A percentile compares a stretch with the other conserved stretches of the same genome.
These are phyloP conservation scores for Pseudomyrmex concolor DNA, from an alignment of 1,140 invertebrate species.

Conservation along the genomic window DNA sequence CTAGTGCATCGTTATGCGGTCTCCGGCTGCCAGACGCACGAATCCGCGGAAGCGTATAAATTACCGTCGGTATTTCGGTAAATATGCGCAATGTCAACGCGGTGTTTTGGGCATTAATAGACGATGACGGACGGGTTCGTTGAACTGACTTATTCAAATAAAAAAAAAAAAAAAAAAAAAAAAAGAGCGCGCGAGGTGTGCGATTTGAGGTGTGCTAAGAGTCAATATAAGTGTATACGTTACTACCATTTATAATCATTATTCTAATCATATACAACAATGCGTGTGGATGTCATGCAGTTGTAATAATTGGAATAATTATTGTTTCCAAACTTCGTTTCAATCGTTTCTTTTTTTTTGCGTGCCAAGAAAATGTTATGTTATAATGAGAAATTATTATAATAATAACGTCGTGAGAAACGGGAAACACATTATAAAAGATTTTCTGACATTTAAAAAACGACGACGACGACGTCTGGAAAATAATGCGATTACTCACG, in stretches of 20 bases:
- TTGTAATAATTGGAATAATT: not conserved
- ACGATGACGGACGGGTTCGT: slow-evolving; percentile 52
- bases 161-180: not conserved
- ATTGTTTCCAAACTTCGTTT: not conserved
- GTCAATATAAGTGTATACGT: no score
- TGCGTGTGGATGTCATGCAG: not conserved
- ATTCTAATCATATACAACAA: not conserved
- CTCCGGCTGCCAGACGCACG: slow-evolving; percentile 43
- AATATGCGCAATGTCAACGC: slow-evolving; percentile 46
- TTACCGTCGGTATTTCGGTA: slow-evolving; percentile 53
- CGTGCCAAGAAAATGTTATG: not conserved
- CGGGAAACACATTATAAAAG: not conserved
- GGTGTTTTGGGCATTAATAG: slow-evolving; percentile 39
- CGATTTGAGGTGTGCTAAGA: not conserved
- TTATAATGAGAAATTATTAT: not conserved
- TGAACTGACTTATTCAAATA: slow-evolving; percentile 49
- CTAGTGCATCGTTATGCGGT: slow-evolving; percentile 46
- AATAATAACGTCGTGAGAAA: not conserved
- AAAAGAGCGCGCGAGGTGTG: slow-evolving; percentile 2
- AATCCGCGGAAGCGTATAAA: slow-evolving; percentile 45
- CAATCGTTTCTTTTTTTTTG: not conserved
- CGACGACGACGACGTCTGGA: not conserved
- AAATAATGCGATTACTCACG: not conserved
- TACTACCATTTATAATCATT: no score
- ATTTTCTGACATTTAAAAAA: not conserved